Evolutionary conservation across 2,113 vertebrate genomes (phyloP), one percentile per base, ranked within the genome.

Genomic region (Cromileptes altivelis): DNA sequence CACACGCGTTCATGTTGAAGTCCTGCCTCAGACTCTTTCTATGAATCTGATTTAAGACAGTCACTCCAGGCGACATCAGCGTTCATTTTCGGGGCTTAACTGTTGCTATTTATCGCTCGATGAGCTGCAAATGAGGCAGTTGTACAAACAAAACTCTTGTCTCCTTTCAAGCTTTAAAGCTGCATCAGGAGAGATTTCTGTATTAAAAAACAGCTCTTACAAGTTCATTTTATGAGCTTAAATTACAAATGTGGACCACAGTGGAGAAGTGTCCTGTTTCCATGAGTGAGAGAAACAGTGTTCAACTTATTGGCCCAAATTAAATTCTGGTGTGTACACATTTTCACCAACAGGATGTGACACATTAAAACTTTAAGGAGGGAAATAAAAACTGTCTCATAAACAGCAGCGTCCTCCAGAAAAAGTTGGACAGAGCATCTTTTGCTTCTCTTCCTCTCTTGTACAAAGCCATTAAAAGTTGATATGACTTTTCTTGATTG

Each of bases 31-130:
- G 27, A 74, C 58, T 89, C 84, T 80, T 85, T 88, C 86, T 84
- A 71, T 86, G 80, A 91, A 89, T 89, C 80, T 82, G 88, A 87
- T 89, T 89, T 84, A 57, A 85, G 73, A 81, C 71, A 63, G 85
- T 88, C 88, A 84, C 83, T 88, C 74, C 40, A 47, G 82, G 85
- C 62, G 56, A 89, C 84, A 75, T 83, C 65, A 65, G 67, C 13
- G 62, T 88, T 88, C 75, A 85, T 85, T 90, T 85, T 89, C 63
- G 55, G 81, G 73, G 70, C 74, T 85, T 83, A 84, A 81, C 80
- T 84, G 84, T 80, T 78, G 82, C 75, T 80, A 67, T 87, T 79
- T 68, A 84, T 88, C 64, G 74, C 86, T 63, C 19, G 30, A 85
- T 70, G 85, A 81, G 87, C 71, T 73, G 83, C 82, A 87, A 91